Evolutionary conservation across 2,888 invertebrate genomes (phyloP).

Genomic region (Drosophila parthenogenetica): DNA sequence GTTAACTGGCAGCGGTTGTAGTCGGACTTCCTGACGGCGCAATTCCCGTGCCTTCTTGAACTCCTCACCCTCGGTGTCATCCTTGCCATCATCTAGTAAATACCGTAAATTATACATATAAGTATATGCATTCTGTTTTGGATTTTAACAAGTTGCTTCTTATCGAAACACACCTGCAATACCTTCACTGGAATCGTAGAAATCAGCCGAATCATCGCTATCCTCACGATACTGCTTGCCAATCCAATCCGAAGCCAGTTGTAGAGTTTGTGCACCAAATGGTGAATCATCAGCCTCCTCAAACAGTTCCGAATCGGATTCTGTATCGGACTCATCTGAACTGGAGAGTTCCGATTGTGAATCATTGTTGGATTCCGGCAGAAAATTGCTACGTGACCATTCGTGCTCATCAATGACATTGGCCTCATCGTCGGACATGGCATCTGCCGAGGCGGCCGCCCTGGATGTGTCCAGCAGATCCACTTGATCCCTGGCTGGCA

Average conservation of each 20-base stretch:
- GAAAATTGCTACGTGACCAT: slow-evolving; percentile 97
- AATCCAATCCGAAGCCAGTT: slow-evolving; percentile 90
- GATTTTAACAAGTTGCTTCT: not conserved
- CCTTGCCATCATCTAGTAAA: slow-evolving; percentile 86
- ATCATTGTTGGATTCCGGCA: slow-evolving; percentile 91
- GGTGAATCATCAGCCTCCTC: slow-evolving; percentile 89
- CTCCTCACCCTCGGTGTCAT: slow-evolving; percentile 91
- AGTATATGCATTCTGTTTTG: not conserved
- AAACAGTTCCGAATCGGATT: slow-evolving; percentile 88
- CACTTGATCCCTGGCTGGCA: slow-evolving; percentile 71
- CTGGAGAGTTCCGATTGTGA: slow-evolving; percentile 87
- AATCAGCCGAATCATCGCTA: slow-evolving; percentile 84
- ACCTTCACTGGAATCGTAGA: slow-evolving; percentile 85
- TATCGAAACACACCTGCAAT: slow-evolving; percentile 74
- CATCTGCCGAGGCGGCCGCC: slow-evolving; percentile 85
- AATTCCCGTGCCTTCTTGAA: slow-evolving; percentile 88
- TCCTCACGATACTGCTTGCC: slow-evolving; percentile 86
- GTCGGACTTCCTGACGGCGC: slow-evolving; percentile 89
- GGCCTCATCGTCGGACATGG: slow-evolving; percentile 87
- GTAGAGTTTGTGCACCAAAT: slow-evolving; percentile 87
- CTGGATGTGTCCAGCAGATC: slow-evolving; percentile 83
- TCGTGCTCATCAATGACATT: slow-evolving; percentile 97
- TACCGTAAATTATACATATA: not conserved
- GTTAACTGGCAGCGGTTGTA: slow-evolving; percentile 87
- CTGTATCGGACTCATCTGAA: slow-evolving; percentile 88